These are phyloP conservation scores for Gyrodactylus bullatarudis DNA, from an alignment of 1,140 invertebrate genomes.

Conservation along the genomic window DNA sequence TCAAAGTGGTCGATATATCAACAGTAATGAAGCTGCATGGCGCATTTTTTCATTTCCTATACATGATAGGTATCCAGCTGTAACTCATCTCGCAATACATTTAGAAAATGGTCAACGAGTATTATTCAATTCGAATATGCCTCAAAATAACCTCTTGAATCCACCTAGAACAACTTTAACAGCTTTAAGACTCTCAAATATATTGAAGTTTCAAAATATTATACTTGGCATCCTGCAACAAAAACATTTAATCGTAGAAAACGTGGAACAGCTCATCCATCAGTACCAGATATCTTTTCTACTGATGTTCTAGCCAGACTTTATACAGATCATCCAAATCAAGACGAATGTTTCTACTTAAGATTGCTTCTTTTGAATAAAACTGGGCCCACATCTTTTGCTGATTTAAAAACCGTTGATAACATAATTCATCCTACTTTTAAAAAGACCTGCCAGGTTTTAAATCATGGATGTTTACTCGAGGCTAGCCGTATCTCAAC, in stretches of 20 bases:
- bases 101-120: constrained; percentile 20
- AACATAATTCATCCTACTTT: constrained; percentile 18
- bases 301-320: constrained; percentile 10
- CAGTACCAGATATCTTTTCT: background rate
- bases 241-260: constrained; percentile 3
- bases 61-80: no score
- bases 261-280: background rate
- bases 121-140: constrained; percentile 15
- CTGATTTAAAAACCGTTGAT: constrained; percentile 18
- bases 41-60: constrained; percentile 11
- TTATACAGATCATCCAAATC: constrained; percentile 16
- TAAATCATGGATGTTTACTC: no score
- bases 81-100: constrained; percentile 21
- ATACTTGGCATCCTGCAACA: constrained; percentile 12
- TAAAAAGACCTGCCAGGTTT: constrained; percentile 15
- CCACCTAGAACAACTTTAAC: constrained; percentile 17
- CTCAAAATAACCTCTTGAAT: constrained; percentile 9
- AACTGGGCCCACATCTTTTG: constrained; percentile 17
- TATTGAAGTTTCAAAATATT: constrained; percentile 13
- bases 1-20: constrained; percentile 11
- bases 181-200: constrained; percentile 14
- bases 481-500: no score
- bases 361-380: constrained; percentile 19
- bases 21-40: constrained; percentile 12
- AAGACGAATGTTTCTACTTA: constrained; percentile 18